Evolutionary conservation across 2,888 invertebrate species (phyloP), one percentile per base, ranked within the genome.

Genomic region (Tethea ocularis): DNA sequence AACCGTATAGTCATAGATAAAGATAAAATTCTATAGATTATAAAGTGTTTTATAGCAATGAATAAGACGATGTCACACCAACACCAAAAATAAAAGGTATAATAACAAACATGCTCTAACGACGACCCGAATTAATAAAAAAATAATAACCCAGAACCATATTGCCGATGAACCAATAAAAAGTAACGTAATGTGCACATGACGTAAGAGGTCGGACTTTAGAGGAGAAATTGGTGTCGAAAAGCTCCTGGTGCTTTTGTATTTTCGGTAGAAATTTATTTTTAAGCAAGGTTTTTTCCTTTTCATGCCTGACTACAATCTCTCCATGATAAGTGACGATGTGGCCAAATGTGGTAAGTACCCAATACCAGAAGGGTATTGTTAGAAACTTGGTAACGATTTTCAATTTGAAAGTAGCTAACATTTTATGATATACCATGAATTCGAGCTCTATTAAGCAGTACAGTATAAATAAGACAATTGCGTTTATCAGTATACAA

Each of bases 11-110:
- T 8, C 41, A 20, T 46, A 38, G 38, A 38, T 46, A 46, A 17
- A 7, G 20, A 20, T 17, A 46, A 38, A 11, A 20, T 17, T 17
- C 4, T 8, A 46, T 46, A 66, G 69, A 72, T 76, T 77, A 74
- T 74, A 75, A 77, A 70, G 72, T 78, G 74, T 76, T 36, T 36
- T 54, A 60, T 51, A 68, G 61, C 57, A 46, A 63, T 62, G 67
- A 62, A 75, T 76, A 69, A 76, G 77, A 85, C 89, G 86, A 91
- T 90, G 91, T 89, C 92, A 91, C 84, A 89, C 92, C 92, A 92
- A 90, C 91, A 91, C 92, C 91, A 84, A 67, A 74, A 64, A 71
- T 57, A 67, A 57, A 73, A 68, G n/a, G 76, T 68, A 74, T 68
- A 72, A 64, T 62, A 72, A 60, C 33, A 33, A 68, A 79, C 87